These are phyloP conservation scores for Spermophilus dauricus DNA, from an alignment of 2,113 vertebrate species.

Conservation along the genomic window DNA sequence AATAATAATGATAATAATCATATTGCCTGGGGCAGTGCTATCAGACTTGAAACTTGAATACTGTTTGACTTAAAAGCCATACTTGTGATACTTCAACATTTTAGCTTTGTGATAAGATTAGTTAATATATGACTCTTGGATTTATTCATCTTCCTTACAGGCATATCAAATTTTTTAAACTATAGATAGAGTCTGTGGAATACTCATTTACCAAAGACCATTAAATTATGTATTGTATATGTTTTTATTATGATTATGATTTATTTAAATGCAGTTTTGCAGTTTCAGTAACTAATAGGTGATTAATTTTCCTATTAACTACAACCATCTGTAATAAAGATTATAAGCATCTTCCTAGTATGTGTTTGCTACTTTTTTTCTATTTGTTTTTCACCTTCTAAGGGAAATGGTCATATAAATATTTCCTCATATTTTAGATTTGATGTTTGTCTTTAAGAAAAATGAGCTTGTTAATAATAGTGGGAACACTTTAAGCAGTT, in stretches of 20 bases:
- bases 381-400: background rate
- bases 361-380: background rate
- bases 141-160: slow-evolving; percentile 66
- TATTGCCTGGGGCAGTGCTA: background rate
- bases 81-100: slow-evolving; percentile 79
- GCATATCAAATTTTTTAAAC: slow-evolving; percentile 70
- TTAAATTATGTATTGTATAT: slow-evolving; percentile 58
- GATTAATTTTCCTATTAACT: background rate
- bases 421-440: slow-evolving; percentile 35
- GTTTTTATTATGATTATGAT: background rate
- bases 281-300: background rate
- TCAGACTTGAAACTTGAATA: slow-evolving; percentile 74
- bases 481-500: slow-evolving; percentile 23
- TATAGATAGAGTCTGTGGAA: slow-evolving; percentile 65
- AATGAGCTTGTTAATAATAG: slow-evolving; percentile 57
- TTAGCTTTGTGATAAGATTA: slow-evolving; percentile 83
- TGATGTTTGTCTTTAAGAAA: slow-evolving; percentile 47
- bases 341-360: background rate
- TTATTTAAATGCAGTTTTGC: slow-evolving; percentile 36
- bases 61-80: slow-evolving; percentile 77
- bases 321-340: slow-evolving; percentile 31
- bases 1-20: background rate
- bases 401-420: background rate
- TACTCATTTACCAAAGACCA: slow-evolving; percentile 78
- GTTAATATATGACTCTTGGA: slow-evolving; percentile 81